Evolutionary conservation across 2,797 vertebrate genomes (phyloP), one percentile per base, ranked within the genome.

Genomic region (Acanthurus leucopareius): DNA sequence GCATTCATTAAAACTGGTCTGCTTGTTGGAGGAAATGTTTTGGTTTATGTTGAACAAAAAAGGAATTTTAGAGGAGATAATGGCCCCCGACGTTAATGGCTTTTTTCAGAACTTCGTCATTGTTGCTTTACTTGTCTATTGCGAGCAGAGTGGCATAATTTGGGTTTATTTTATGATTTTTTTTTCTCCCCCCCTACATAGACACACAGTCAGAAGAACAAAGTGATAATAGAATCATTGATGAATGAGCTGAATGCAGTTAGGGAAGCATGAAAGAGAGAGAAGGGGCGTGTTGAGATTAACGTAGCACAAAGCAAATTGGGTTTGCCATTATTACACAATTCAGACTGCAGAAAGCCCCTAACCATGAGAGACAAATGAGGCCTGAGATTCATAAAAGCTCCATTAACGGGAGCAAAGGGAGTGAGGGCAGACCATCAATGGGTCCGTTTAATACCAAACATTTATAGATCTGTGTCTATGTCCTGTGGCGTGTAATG

Each of bases 271-370:
- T 94, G 92, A 93, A 90, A 91, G 87, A 91, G 88, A 85, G 89
- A 88, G 88, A 88, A 91, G 88, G 89, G 89, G 88, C 80, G 86
- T 92, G 91, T 88, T 91, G 91, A 93, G 93, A 93, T 94, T 93
- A 94, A 93, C 90, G 86, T 90, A 91, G 93, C 91, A 94, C 91
- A 92, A 93, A 95, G 94, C 91, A 93, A 94, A 95, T 95, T 94
- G 91, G 89, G 89, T 95, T 94, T 93, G 90, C 91, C 91, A 92
- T 94, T 93, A 94, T 94, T 92, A 92, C 91, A 93, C 93, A 91
- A 92, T 91, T 91, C 87, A 86, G 79, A 84, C 91, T 83, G 88
- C 90, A 91, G 86, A 93, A 91, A 92, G 90, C 90, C 91, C 75
- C 88, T 88, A 93, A 94, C 92, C 91, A 93, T 86, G 88, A 93